Evolutionary conservation across 2,888 invertebrate species (phyloP), one percentile per base, ranked within the genome.

Genomic region (Tuta absoluta): DNA sequence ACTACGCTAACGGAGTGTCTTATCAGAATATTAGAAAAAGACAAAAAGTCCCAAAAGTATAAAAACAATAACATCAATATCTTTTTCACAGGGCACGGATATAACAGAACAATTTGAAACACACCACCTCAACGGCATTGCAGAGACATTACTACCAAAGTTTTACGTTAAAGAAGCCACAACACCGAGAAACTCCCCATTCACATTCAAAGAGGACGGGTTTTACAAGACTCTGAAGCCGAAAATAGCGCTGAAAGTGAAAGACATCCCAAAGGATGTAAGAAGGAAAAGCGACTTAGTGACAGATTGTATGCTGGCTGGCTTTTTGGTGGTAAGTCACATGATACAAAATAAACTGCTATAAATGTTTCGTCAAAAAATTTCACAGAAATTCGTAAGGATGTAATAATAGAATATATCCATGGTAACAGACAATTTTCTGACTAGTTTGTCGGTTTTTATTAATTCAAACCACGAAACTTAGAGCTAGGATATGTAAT

Each of bases 151-250:
- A 60, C 81, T 97, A 3, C 90, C 93, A 3, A 95, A 95, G 75
- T 97, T 93, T 80, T 95, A 92, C 75, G 92, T 95, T 0, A 92
- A 93, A 24, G 92, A 94, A 67, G 95, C 96, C 0, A 82, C 77
- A 7, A 80, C 84, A 0, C 93, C 94, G 0, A 91, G 97, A 73
- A 94, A 94, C 76, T 93, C 95, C 1, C 95, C 96, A 0, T 94
- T 95, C 68, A 96, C 95, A 0, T 95, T 97, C 76, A 86, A 95
- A 64, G 93, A 94, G 8, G 92, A 95, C 72, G 96, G 96, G 0
- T 97, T 97, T 80, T 97, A 95, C 75, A 93, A 88, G 71, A 96
- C 95, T 0, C 87, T 97, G 8, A 96, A 95, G 75, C 76, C 82
- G 4, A 93, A 94, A 70, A 92, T 94, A 0, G 75, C 85, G 14